Evolutionary conservation across 2,888 invertebrate genomes (phyloP).

Genomic region (Galeopsomyia nigrocyanea): DNA sequence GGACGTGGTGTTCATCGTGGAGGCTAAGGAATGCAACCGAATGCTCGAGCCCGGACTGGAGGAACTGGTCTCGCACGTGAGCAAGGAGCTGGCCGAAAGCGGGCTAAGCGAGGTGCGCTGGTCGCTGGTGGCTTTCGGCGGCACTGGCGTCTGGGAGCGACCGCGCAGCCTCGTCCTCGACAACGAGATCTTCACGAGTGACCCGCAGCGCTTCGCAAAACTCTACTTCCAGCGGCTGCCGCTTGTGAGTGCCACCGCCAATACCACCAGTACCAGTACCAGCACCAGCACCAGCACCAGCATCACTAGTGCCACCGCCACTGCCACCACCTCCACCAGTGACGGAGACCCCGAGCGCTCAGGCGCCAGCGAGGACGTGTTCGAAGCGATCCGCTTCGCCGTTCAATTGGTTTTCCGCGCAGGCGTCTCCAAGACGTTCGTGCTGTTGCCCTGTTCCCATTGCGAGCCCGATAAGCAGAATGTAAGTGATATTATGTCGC

Average conservation of each 20-base stretch:
- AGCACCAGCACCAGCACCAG: no score
- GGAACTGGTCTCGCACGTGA: constrained; percentile 76
- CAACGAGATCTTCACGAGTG: constrained; percentile 78
- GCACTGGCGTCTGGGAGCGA: constrained; percentile 78
- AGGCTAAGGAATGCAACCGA: constrained; percentile 87
- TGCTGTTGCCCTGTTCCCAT: constrained; percentile 84
- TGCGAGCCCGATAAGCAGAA: constrained; percentile 80
- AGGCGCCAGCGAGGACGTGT: constrained; percentile 78
- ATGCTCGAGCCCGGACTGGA: constrained; percentile 78
- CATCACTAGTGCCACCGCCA: no score
- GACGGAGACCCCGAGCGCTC: background rate
- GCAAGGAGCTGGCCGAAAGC: constrained; percentile 77
- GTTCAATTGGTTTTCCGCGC: constrained; percentile 83
- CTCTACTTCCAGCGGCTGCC: constrained; percentile 78
- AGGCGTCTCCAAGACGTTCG: constrained; percentile 86
- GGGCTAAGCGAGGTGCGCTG: constrained; percentile 82
- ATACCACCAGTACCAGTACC: no score
- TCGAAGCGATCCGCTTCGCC: constrained; percentile 82
- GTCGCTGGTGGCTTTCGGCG: constrained; percentile 87
- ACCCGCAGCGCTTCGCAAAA: constrained; percentile 69
- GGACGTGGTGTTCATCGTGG: constrained; percentile 91
- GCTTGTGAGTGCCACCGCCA: no score
- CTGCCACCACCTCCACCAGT: no score
- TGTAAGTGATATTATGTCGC: constrained; percentile 67
- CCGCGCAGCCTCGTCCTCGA: constrained; percentile 83